Percentiles rank a stretch among this genome's conserved stretches.
Conservation (phyloP, 2,113 vertebrate species). For the Nesogale talazaci region DNA sequence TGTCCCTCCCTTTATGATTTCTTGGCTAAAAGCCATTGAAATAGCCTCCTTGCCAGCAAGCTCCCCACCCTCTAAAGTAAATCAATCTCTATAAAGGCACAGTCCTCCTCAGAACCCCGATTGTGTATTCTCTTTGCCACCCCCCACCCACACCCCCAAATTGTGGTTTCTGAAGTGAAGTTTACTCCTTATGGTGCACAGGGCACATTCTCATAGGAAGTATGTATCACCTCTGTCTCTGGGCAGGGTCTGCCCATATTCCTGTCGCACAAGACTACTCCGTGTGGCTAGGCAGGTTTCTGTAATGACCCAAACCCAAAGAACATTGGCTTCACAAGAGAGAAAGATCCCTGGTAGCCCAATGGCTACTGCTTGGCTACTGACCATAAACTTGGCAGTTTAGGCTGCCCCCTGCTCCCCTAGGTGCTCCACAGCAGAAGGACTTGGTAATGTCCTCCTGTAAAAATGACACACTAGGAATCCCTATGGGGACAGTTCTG, state of each 20-base stretch:
- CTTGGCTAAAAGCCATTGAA: not conserved
- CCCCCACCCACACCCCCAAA: not conserved
- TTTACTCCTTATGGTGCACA: too few species aligned
- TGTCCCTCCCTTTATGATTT: not conserved
- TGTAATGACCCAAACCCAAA: not conserved
- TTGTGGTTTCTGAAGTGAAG: not conserved
- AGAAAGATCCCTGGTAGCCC: not conserved
- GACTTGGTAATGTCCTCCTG: too few species aligned
- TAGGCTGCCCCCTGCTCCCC: too few species aligned
- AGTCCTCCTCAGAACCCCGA: not conserved
- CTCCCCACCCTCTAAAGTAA: not conserved
- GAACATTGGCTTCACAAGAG: not conserved
- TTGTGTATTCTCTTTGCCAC: not conserved
- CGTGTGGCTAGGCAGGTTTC: not conserved
- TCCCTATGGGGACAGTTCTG: too few species aligned
- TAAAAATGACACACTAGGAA: too few species aligned
- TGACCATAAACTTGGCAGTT: too few species aligned
- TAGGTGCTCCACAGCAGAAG: too few species aligned
- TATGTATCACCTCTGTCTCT: not conserved
- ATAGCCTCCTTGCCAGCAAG: not conserved
- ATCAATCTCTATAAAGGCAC: not conserved
- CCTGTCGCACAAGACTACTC: not conserved
- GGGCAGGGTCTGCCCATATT: not conserved
- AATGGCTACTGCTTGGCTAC: too few species aligned
- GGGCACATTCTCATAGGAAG: not conserved